Evolutionary conservation across 1,140 invertebrate genomes (phyloP), one percentile per base, ranked within the genome.

Genomic region (Anagrus nilaparvatae): DNA sequence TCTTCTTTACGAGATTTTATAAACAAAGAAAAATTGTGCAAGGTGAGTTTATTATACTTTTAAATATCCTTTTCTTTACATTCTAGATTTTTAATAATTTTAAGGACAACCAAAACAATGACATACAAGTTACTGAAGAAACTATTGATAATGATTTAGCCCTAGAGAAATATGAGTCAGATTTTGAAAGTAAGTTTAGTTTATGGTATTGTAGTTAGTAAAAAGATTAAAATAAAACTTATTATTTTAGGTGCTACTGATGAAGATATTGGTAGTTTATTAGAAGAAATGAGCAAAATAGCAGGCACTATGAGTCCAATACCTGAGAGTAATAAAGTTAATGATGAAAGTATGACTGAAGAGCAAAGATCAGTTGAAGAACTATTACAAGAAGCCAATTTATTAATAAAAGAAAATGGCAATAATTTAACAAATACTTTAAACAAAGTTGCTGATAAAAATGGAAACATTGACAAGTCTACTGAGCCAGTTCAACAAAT

Each of bases 251-350:
- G 63, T 58, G 63, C 61, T 5, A 68, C 63, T 6, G 65, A 68
- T 20, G 64, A 68, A 21, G 64, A 68, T 7, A 65, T 67, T 19
- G 61, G 63, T 12, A 66, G 60, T 44, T 59, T 68, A 30, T 43
- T 68, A n/a, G 64, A 68, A 41, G 64, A 68, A 49, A 66, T 67
- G 48, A 67, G 60, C 29, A 68, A 64, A 48, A 67, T 66, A 24
- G 62, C 62, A 8, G 58, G 54, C 8, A 52, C 54, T 5, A 29
- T 63, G n/a, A 64, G 60, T 45, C 60, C 63, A 9, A 47, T 44
- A 2, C 42, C 47, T 0, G 60, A 61, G 24, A 48, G 42, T 28
- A 44, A 43, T 9, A 65, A 61, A 33, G 51, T 53, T 21, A 44
- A 42, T 5, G 49, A 39, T 18, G 63, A 60, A 45, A 53, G 52